Percentiles rank a stretch among this genome's conserved stretches.
Conservation (phyloP, 2,797 vertebrate species). For the Channa striata region DNA sequence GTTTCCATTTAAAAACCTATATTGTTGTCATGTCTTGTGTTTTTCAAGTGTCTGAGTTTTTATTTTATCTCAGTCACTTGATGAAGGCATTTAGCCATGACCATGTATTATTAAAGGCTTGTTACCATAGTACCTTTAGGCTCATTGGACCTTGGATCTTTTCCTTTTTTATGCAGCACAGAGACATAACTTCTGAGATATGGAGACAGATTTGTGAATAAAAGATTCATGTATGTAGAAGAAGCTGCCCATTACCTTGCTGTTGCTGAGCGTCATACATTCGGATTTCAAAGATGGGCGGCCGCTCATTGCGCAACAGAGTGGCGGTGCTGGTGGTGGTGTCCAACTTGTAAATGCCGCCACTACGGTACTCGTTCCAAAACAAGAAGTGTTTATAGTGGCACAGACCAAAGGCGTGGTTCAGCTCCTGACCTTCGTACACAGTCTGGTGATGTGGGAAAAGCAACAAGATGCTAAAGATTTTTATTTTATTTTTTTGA, state of each 20-base stretch:
- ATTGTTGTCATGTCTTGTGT: no score
- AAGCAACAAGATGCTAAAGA: constrained; percentile 21
- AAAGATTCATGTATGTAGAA: not conserved
- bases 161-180: not conserved
- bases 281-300: constrained; percentile 97
- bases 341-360: constrained; percentile 94
- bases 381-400: constrained; percentile 96
- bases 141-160: no score
- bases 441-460: constrained; percentile 85
- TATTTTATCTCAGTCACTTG: no score
- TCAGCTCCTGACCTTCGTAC: constrained; percentile 94
- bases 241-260: constrained; percentile 85
- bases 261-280: constrained; percentile 98
- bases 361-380: constrained; percentile 98
- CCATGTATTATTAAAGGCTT: no score
- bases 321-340: constrained; percentile 86
- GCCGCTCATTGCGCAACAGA: constrained; percentile 92
- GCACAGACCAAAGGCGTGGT: constrained; percentile 95
- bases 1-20: no score
- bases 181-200: not conserved
- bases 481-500: constrained; percentile 2
- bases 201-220: not conserved
- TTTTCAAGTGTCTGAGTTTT: no score
- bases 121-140: no score
- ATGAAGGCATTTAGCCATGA: no score